phyloP scores from a whole-genome alignment of 1,140 invertebrate species.

The Leptoteleia sp. region DNA sequence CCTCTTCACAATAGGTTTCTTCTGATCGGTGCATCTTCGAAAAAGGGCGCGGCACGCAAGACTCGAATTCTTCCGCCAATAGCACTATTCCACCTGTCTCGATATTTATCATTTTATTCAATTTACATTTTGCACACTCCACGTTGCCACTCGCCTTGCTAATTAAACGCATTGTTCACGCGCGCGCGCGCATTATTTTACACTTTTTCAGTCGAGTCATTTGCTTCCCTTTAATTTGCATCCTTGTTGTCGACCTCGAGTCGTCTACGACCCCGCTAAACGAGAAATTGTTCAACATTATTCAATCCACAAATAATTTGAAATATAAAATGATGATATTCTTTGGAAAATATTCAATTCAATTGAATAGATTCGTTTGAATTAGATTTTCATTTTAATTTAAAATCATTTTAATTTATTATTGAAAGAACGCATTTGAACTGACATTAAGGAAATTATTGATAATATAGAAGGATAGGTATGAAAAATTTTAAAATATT shows the following conservation, averaged over 20 bases:
- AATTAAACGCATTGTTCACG: conserved; percentile 54
- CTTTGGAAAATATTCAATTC: no score
- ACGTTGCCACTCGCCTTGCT: conserved; percentile 36
- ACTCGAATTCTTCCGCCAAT: conserved; percentile 68
- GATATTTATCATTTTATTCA: conserved; percentile 67
- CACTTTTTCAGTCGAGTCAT: neutral
- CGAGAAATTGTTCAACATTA: no score
- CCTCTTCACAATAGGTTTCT: conserved; percentile 78
- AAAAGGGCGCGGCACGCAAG: conserved; percentile 71
- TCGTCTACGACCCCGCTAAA: no score
- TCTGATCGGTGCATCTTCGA: conserved; percentile 77
- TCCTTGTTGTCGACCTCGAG: neutral
- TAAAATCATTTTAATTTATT: no score
- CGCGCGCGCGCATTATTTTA: conserved; percentile 4
- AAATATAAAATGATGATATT: no score
- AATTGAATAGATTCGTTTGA: no score
- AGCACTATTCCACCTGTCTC: conserved; percentile 63
- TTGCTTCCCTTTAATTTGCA: neutral
- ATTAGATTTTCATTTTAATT: no score
- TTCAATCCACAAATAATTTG: no score
- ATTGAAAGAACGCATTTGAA: no score
- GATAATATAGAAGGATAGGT: no score
- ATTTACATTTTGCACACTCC: conserved; percentile 49
- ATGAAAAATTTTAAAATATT: no score
- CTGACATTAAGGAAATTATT: no score